Evolutionary conservation across 2,797 vertebrate genomes (phyloP).

Genomic region (Parauchenoglanis punctatus): DNA sequence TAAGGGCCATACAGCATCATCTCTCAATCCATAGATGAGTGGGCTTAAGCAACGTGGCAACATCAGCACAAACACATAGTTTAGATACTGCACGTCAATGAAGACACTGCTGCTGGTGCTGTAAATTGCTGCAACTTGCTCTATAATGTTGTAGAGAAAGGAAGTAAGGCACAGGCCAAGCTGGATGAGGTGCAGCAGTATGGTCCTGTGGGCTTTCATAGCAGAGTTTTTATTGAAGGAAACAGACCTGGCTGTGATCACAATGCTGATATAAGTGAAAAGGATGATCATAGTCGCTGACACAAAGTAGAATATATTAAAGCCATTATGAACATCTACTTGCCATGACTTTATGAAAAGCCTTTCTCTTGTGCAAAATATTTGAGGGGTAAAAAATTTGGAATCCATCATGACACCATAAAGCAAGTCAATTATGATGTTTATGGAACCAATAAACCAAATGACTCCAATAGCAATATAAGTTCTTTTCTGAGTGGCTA

Average conservation of each 20-base stretch:
- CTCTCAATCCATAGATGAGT: conserved; percentile 55
- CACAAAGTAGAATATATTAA: conserved; percentile 47
- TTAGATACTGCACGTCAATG: conserved; percentile 32
- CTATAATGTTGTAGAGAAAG: conserved; percentile 37
- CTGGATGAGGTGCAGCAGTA: conserved; percentile 57
- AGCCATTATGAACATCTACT: conserved; percentile 20
- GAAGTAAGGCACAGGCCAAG: conserved; percentile 52
- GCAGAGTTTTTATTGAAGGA: conserved; percentile 49
- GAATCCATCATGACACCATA: conserved; percentile 40
- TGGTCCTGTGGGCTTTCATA: conserved; percentile 50
- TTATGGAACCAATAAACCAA: conserved; percentile 57
- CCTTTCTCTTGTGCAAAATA: conserved; percentile 27
- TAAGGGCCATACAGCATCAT: conserved; percentile 38
- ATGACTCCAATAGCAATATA: conserved; percentile 38
- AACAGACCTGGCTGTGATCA: conserved; percentile 51
- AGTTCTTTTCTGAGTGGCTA: conserved; percentile 42
- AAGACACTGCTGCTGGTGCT: conserved; percentile 4
- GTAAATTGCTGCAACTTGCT: conserved; percentile 14
- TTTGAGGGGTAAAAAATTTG: neutral
- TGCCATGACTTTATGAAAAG: conserved; percentile 47
- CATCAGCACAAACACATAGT: conserved; percentile 49
- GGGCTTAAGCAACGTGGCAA: conserved; percentile 50
- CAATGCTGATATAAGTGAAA: conserved; percentile 54
- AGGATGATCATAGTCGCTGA: conserved; percentile 34
- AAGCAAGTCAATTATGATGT: conserved; percentile 14